These are phyloP conservation scores for Rhincodon typus DNA, from an alignment of 2,797 vertebrate genomes.

Conservation along the genomic window DNA sequence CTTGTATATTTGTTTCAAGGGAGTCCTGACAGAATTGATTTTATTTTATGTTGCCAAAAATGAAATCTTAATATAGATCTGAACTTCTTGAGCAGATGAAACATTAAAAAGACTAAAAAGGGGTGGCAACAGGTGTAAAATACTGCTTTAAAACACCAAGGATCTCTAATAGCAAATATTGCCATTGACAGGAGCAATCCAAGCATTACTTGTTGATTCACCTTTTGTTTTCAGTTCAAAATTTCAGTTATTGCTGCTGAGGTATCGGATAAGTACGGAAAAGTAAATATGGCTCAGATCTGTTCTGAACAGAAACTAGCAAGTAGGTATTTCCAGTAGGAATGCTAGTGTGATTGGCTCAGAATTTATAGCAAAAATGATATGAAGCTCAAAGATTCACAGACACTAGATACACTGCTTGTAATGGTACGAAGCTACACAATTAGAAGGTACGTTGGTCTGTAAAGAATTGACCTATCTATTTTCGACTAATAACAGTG, in stretches of 20 bases:
- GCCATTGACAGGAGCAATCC: not conserved
- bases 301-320: not conserved
- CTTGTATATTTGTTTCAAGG: not conserved
- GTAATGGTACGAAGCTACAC: not conserved
- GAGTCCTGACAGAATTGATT: constrained; percentile 17
- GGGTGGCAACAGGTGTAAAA: not conserved
- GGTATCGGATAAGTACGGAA: not conserved
- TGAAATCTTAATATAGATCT: constrained; percentile 1
- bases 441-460: not conserved
- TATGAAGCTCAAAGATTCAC: not conserved
- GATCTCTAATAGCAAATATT: not conserved
- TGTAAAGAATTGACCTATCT: not conserved
- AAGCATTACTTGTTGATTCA: too few species aligned
- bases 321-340: not conserved
- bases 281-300: not conserved
- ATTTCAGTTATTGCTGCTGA: not conserved
- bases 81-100: constrained; percentile 11
- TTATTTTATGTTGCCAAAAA: constrained; percentile 29
- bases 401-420: not conserved
- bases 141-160: not conserved
- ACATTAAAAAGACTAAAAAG: not conserved
- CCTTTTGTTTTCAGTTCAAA: not conserved
- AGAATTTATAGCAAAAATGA: not conserved
- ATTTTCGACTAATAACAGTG: not conserved
- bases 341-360: not conserved